phyloP scores from a whole-genome alignment of 2,797 vertebrate species.

The Enteromius mattozi region DNA sequence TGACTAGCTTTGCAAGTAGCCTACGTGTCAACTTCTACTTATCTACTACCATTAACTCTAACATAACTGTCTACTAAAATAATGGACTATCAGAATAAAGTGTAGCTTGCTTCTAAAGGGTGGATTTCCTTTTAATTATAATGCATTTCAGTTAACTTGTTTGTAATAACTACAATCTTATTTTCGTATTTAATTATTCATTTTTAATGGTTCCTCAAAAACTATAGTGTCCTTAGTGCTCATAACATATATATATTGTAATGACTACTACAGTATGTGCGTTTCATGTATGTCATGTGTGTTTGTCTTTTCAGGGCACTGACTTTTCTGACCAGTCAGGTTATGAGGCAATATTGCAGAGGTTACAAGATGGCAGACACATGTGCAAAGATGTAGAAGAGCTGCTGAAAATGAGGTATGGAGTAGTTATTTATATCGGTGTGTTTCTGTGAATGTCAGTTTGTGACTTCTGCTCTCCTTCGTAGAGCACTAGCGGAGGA shows the following conservation, averaged over 20 bases:
- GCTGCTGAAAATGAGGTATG: conserved; percentile 89
- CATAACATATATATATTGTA: not conserved
- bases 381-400: conserved; percentile 96
- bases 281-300: not conserved
- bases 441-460: not conserved
- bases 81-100: not conserved
- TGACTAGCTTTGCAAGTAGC: not conserved
- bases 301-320: conserved; percentile 75
- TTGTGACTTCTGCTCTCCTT: conserved; percentile 1
- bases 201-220: not conserved
- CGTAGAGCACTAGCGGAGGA: conserved; percentile 91
- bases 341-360: conserved; percentile 86
- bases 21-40: not conserved
- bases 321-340: conserved; percentile 87
- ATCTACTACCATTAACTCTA: not conserved
- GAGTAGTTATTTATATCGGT: not conserved
- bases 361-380: conserved; percentile 87
- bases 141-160: not conserved
- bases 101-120: not conserved
- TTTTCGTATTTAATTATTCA: no score
- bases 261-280: not conserved
- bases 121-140: not conserved
- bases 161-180: not conserved
- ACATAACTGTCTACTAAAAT: not conserved
- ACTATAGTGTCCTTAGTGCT: not conserved